Conservation (phyloP, 1,140 invertebrate genomes). For the Drosophila virilis region DNA sequence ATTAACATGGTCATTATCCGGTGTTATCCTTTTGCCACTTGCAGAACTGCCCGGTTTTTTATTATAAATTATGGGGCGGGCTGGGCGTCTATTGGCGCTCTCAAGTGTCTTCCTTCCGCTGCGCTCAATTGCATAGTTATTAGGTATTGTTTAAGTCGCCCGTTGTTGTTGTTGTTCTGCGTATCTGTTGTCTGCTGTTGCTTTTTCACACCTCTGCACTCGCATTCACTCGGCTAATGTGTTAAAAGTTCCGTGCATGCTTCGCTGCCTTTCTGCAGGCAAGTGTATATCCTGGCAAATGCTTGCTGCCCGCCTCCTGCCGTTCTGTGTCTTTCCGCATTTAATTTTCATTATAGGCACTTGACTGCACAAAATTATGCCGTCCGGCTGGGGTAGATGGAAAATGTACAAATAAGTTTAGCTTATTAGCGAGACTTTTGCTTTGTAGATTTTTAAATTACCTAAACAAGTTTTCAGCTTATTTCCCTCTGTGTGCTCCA, state of each 20-base stretch:
- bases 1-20: slow-evolving; percentile 81
- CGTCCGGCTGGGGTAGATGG: neutral
- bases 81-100: slow-evolving; percentile 19
- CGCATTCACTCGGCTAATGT: slow-evolving; percentile 63
- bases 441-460: slow-evolving; percentile 13
- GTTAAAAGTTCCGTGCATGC: slow-evolving; percentile 70
- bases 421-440: slow-evolving; percentile 23
- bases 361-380: slow-evolving; percentile 67
- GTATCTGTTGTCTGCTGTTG: slow-evolving; percentile 41
- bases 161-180: slow-evolving; percentile 17
- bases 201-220: slow-evolving; percentile 60
- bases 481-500: slow-evolving; percentile 9
- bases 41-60: slow-evolving; percentile 22
- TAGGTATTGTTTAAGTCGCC: slow-evolving; percentile 47
- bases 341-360: slow-evolving; percentile 80
- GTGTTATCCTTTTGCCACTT: slow-evolving; percentile 48
- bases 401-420: slow-evolving; percentile 38
- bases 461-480: slow-evolving; percentile 14
- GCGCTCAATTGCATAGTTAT: slow-evolving; percentile 73
- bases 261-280: slow-evolving; percentile 57
- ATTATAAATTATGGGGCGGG: slow-evolving; percentile 62
- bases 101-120: slow-evolving; percentile 62
- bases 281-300: slow-evolving; percentile 47
- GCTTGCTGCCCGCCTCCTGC: slow-evolving; percentile 8
- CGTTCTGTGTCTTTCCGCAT: slow-evolving; percentile 55